A percentile compares a stretch with the other conserved stretches of the same genome.
Conservation (phyloP, 2,797 vertebrate species). For the Podarcis siculus region DNA sequence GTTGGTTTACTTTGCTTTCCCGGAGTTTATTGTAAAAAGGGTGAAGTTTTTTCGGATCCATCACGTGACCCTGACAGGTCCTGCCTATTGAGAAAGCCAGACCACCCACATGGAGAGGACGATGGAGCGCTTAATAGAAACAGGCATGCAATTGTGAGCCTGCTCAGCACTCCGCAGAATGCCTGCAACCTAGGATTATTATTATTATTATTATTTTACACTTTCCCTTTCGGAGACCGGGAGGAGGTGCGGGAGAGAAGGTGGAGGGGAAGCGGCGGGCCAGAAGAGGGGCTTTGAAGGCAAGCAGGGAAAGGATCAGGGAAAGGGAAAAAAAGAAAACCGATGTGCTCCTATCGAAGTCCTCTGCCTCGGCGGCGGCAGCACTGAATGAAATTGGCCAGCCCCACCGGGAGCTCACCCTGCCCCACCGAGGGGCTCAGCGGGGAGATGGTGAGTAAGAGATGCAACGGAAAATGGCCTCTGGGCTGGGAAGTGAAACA, state of each 20-base stretch:
- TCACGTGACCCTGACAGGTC: constrained; percentile 87
- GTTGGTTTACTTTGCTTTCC: constrained; percentile 76
- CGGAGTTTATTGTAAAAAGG: constrained; percentile 78
- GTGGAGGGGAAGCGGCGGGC: constrained; percentile 16
- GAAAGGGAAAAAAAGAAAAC: constrained; percentile 27
- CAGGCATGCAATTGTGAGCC: constrained; percentile 87
- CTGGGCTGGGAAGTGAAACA: constrained; percentile 53
- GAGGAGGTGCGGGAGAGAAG: constrained; percentile 43
- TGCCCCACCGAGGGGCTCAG: constrained; percentile 37
- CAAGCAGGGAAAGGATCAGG: constrained; percentile 30
- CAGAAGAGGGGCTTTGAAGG: constrained; percentile 33
- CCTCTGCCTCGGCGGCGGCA: constrained; percentile 30
- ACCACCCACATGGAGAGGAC: constrained; percentile 88
- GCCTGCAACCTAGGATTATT: constrained; percentile 76
- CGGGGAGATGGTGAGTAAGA: constrained; percentile 71
- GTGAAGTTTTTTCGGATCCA: constrained; percentile 73
- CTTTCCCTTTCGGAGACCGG: constrained; percentile 66
- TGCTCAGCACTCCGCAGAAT: constrained; percentile 82
- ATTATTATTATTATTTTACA: constrained; percentile 64
- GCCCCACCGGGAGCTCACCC: constrained; percentile 52
- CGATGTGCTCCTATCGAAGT: constrained; percentile 30
- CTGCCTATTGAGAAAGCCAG: constrained; percentile 84
- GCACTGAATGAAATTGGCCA: constrained; percentile 20
- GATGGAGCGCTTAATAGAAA: constrained; percentile 87
- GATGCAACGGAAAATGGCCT: neutral